Conservation (phyloP, 2,797 vertebrate genomes). For the Microcaecilia unicolor region DNA sequence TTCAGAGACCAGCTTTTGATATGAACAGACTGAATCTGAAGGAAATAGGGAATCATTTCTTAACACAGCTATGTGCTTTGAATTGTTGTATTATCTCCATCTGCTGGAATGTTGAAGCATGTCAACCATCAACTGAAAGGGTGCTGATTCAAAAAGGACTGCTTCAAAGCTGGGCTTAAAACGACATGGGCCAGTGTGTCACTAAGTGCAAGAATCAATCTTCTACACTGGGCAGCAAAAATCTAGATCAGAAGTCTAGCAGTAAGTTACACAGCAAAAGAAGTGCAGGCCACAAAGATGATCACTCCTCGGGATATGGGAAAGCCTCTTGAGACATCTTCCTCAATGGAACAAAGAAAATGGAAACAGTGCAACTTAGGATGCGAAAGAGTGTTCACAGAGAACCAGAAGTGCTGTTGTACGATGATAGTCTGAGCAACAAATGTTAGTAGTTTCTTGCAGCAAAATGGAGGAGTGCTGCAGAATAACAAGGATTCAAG, state of each 20-base stretch:
- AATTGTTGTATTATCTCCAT: no score
- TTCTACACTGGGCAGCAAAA: constrained; percentile 96
- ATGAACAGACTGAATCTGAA: no score
- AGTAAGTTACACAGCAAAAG: constrained; percentile 85
- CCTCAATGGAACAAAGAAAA: constrained; percentile 87
- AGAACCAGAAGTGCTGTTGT: no score
- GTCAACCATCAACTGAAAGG: constrained; percentile 64
- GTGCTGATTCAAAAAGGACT: constrained; percentile 58
- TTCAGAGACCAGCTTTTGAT: no score
- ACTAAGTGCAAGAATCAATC: constrained; percentile 98
- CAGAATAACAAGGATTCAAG: no score
- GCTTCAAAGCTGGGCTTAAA: constrained; percentile 42
- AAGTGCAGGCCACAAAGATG: constrained; percentile 72
- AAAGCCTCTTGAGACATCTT: constrained; percentile 79
- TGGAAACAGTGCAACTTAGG: constrained; percentile 70
- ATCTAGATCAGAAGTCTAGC: constrained; percentile 84
- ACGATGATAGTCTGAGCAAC: no score
- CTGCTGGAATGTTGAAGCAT: constrained; percentile 83
- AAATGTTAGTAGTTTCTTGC: no score
- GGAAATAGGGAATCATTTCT: no score
- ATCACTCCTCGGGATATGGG: constrained; percentile 56
- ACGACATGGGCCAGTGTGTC: constrained; percentile 98
- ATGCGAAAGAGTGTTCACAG: no score
- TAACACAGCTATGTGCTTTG: no score
- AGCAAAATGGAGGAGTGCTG: no score